Evolutionary conservation across 2,888 invertebrate species (phyloP).

Genomic region (Sepiola atlantica): DNA sequence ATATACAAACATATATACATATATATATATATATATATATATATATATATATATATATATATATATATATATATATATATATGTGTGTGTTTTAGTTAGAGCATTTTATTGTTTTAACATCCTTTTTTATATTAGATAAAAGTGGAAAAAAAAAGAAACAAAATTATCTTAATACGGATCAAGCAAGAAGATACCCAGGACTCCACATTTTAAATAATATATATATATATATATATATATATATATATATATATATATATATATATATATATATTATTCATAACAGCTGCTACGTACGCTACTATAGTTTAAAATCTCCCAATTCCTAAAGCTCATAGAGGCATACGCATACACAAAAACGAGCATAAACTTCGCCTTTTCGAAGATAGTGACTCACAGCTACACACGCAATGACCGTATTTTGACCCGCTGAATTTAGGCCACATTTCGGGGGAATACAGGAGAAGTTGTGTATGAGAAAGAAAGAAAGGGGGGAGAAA

Average conservation of each 20-base stretch:
- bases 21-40: too few relatives aligned
- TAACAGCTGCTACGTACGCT: not conserved
- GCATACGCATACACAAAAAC: not conserved
- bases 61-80: too few relatives aligned
- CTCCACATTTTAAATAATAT: not conserved
- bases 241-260: too few relatives aligned
- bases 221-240: too few relatives aligned
- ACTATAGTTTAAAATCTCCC: not conserved
- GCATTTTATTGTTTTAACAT: not conserved
- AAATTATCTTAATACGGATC: not conserved
- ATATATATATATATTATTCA: not conserved
- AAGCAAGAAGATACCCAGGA: not conserved
- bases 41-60: too few relatives aligned
- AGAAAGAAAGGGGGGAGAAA: too few relatives aligned
- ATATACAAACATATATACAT: not conserved
- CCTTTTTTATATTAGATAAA: not conserved
- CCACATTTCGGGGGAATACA: not conserved
- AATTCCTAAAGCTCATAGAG: not conserved
- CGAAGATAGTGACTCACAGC: not conserved
- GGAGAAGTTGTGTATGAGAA: too few relatives aligned
- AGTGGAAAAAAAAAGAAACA: not conserved
- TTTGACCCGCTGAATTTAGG: not conserved
- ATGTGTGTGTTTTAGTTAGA: too few relatives aligned
- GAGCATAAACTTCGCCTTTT: not conserved
- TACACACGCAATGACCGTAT: constrained; percentile 24